phyloP scores from a whole-genome alignment of 2,797 vertebrate species.

The Poeciliopsis presidionis region DNA sequence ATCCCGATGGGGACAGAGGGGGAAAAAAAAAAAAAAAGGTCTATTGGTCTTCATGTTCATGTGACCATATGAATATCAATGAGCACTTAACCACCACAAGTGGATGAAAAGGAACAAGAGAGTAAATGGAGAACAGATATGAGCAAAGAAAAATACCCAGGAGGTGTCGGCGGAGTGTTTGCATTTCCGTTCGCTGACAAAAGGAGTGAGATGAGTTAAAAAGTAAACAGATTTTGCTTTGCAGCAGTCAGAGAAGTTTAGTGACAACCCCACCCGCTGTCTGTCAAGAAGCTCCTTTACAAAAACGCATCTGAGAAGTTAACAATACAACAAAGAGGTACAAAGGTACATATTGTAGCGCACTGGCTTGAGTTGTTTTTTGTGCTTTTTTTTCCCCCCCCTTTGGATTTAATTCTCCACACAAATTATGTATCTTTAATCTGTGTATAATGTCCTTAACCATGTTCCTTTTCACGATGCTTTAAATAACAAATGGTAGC shows the following conservation, averaged over 20 bases:
- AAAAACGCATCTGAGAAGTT: conserved; percentile 54
- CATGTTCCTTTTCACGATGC: no score
- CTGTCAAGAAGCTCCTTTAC: conserved; percentile 63
- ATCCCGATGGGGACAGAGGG: conserved; percentile 46
- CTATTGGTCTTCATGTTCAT: conserved; percentile 61
- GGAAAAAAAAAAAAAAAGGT: conserved; percentile 38
- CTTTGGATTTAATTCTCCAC: no score
- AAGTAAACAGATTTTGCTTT: conserved; percentile 73
- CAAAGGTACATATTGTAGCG: conserved; percentile 5
- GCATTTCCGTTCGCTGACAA: conserved; percentile 54
- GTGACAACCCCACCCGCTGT: conserved; percentile 76
- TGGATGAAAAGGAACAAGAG: conserved; percentile 58
- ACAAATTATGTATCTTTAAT: no score
- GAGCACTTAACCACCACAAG: conserved; percentile 63
- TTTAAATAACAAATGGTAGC: no score
- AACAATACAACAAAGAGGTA: conserved; percentile 47
- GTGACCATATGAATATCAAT: conserved; percentile 77
- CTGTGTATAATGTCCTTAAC: no score
- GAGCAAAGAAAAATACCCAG: conserved; percentile 52
- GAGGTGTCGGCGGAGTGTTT: conserved; percentile 55
- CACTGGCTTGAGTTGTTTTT: no score
- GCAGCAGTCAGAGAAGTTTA: conserved; percentile 61
- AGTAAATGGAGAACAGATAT: conserved; percentile 51
- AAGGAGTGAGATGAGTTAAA: conserved; percentile 60
- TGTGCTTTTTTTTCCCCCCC: no score